Base-by-base conservation (phyloP, 2,888 invertebrate genomes). In the Drosophila mimica region DNA sequence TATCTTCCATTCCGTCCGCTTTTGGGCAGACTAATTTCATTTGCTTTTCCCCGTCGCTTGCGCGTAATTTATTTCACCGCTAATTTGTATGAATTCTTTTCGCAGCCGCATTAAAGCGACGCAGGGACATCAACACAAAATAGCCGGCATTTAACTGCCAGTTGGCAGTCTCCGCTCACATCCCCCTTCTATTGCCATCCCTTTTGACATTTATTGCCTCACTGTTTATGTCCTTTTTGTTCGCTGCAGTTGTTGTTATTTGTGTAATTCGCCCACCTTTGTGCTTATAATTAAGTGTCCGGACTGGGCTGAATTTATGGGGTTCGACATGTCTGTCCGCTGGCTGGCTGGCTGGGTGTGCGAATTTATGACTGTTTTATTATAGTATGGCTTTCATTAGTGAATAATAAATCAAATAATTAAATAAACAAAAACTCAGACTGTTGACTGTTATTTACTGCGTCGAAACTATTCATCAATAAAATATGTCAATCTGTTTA, bases 81-180 rank as follows among this genome's bases (percentile, higher is more conserved):
- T 85, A 89, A 89, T 87, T 87, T 87, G 82, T 82, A 79, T 83
- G 75, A 85, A 88, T 88, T 88, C 81, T 71, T 85, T 74, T 72
- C 71, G 72, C 67, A 53, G 72, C 58, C 68, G 75, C 84, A 73
- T 78, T 88, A 74, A 84, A 70, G 62, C 68, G 54, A 63, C 74
- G 67, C 43, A 57, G 54, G 65, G 68, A 70, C 79, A 81, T 81
- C 70, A 67, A 70, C 73, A 78, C 60, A 80, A 75, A 88, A 78
- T 72, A 71, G 66, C 65, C 38, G 67, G 61, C 73, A 63, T 76
- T 67, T 61, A 61, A 58, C 76, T 71, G 71, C 71, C 71, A 70
- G 59, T 31, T 43, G 76, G 62, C 40, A 57, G 40, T 17, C 38
- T 6, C 25, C 13, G 7, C 15, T 2, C 43, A 4, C 20, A 4